phyloP scores from a whole-genome alignment of 2,113 vertebrate genomes.

The Chaenocephalus aceratus region DNA sequence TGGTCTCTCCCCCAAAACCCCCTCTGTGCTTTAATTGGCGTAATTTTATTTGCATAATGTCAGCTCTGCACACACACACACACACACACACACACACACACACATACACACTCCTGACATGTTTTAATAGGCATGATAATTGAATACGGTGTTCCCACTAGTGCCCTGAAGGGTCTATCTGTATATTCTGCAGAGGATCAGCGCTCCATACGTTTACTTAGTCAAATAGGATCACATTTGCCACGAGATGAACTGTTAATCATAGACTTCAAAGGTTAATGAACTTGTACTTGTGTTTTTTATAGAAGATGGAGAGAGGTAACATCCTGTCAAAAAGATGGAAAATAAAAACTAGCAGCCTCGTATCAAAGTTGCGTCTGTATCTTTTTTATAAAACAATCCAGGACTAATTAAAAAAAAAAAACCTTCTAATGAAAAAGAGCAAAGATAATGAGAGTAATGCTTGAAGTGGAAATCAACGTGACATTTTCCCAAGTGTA shows the following conservation, averaged over 20 bases:
- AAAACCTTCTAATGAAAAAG: constrained; percentile 4
- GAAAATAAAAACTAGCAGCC: background rate
- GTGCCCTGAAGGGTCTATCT: constrained; percentile 63
- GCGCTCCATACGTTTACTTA: constrained; percentile 46
- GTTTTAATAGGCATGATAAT: constrained; percentile 74
- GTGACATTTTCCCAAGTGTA: constrained; percentile 32
- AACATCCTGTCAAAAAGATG: background rate
- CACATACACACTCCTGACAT: constrained; percentile 43
- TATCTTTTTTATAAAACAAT: constrained; percentile 14
- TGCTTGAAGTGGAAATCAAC: constrained; percentile 38
- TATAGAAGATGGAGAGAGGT: background rate
- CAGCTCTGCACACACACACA: constrained; percentile 33
- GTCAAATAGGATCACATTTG: constrained; percentile 41
- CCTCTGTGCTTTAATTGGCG: constrained; percentile 68
- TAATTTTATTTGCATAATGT: constrained; percentile 81
- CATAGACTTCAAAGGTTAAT: constrained; percentile 44
- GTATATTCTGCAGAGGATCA: constrained; percentile 31
- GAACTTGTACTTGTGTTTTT: background rate
- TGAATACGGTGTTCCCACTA: constrained; percentile 58
- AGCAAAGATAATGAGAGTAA: constrained; percentile 6
- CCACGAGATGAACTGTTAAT: constrained; percentile 36
- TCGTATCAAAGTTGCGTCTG: background rate
- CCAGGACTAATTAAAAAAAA: background rate
- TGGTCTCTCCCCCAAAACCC: constrained; percentile 45
- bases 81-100: constrained; percentile 49